Percentiles rank a stretch among this genome's conserved stretches.
These are phyloP conservation scores for Lycophotia porphyrea DNA, from an alignment of 2,888 invertebrate species.

Conservation along the genomic window DNA sequence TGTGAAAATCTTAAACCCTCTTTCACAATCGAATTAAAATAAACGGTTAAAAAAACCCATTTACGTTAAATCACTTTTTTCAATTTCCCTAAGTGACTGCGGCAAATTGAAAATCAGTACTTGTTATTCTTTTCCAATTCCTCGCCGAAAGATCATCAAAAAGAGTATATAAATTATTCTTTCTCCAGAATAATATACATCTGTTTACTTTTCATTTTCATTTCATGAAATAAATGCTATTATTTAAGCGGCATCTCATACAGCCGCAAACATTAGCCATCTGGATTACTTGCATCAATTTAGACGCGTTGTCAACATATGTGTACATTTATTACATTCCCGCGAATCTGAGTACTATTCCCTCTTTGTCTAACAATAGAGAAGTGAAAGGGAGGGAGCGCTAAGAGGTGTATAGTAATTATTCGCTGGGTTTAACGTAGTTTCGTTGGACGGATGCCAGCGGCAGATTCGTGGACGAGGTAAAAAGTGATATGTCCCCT, in stretches of 20 bases:
- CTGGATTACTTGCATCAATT: conserved; percentile 50
- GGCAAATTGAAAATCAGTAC: conserved; percentile 10
- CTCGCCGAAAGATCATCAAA: conserved; percentile 2
- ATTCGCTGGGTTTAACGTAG: conserved; percentile 49
- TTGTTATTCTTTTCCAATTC: conserved; percentile 14
- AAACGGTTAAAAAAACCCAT: neutral
- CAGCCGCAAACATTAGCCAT: conserved; percentile 37
- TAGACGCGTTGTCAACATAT: conserved; percentile 36
- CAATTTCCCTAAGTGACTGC: conserved; percentile 14
- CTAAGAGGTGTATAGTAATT: conserved; percentile 54
- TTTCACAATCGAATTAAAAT: neutral
- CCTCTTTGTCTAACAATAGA: conserved; percentile 47
- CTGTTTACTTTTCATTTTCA: conserved; percentile 2
- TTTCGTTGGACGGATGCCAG: conserved; percentile 62
- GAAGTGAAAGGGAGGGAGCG: conserved; percentile 38
- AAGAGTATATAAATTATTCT: neutral
- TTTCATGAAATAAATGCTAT: conserved; percentile 20
- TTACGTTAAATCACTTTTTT: conserved; percentile 1
- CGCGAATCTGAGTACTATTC: conserved; percentile 19
- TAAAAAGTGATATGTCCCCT: conserved; percentile 57
- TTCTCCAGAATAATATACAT: conserved; percentile 3
- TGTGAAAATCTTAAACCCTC: neutral
- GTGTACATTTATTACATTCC: conserved; percentile 48
- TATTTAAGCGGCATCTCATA: conserved; percentile 11
- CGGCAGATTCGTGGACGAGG: conserved; percentile 46